Evolutionary conservation across 2,888 invertebrate genomes (phyloP).

Genomic region (Chloroclystis v-ata): DNA sequence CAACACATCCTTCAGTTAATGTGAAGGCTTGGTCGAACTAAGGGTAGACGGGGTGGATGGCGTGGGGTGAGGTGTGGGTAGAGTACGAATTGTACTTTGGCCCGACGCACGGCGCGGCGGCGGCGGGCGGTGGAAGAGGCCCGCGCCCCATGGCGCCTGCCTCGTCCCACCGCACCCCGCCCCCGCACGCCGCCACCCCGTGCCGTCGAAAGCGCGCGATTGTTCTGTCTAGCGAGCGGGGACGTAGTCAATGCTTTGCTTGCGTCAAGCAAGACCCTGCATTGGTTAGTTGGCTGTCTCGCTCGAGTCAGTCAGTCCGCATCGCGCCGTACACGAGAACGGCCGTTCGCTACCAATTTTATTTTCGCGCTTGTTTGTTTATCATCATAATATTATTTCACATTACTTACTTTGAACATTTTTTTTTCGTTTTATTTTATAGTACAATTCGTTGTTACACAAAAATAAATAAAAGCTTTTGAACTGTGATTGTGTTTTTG

Average conservation of each 20-base stretch:
- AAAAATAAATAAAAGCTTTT: conserved; percentile 45
- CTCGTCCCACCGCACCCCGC: conserved; percentile 33
- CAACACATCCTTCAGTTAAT: conserved; percentile 23
- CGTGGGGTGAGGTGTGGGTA: conserved; percentile 16
- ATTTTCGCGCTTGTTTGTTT: conserved; percentile 39
- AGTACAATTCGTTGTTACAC: conserved; percentile 31
- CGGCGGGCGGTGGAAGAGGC: conserved; percentile 1
- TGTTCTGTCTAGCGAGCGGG: conserved; percentile 62
- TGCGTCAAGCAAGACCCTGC: conserved; percentile 40
- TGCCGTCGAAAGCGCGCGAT: conserved; percentile 51
- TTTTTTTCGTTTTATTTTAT: conserved; percentile 33
- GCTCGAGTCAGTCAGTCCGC: conserved; percentile 49
- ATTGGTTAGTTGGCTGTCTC: conserved; percentile 31
- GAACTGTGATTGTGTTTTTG: conserved; percentile 65
- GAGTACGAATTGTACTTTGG: conserved; percentile 13
- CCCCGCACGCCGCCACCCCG: conserved; percentile 27
- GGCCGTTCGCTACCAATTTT: conserved; percentile 47
- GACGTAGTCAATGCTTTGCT: conserved; percentile 60
- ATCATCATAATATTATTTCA: conserved; percentile 39
- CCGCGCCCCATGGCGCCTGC: conserved; percentile 33
- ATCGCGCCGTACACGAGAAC: conserved; percentile 56
- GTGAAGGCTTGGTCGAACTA: conserved; percentile 32
- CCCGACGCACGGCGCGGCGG: not conserved
- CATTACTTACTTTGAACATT: conserved; percentile 45
- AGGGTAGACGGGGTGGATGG: conserved; percentile 30